These are phyloP conservation scores for Pachyrhynchus sulphureomaculatus DNA, from an alignment of 1,140 invertebrate species.

Conservation along the genomic window DNA sequence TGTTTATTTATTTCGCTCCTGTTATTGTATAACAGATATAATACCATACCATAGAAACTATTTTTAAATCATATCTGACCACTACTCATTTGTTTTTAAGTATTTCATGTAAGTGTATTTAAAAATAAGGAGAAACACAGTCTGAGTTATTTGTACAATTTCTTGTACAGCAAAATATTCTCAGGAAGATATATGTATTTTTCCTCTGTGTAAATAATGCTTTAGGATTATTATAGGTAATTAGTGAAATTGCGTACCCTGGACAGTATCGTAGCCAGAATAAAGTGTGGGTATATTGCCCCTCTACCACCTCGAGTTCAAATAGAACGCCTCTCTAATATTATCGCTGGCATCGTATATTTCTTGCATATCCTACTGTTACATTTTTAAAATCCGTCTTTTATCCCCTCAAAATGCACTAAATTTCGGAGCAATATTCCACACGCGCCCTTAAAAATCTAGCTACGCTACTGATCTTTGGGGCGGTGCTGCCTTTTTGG, in stretches of 20 bases:
- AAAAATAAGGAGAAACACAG: conserved; percentile 37
- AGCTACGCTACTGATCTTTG: neutral
- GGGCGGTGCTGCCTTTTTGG: too few species aligned
- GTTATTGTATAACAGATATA: too few species aligned
- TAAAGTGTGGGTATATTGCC: too few species aligned
- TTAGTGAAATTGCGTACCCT: neutral
- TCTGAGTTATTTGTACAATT: conserved; percentile 35
- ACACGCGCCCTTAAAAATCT: neutral
- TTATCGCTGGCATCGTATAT: too few species aligned
- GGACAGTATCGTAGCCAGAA: too few species aligned
- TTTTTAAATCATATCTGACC: neutral
- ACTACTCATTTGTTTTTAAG: conserved; percentile 2
- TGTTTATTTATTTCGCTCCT: too few species aligned
- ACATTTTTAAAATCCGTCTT: too few species aligned
- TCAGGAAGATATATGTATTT: conserved; percentile 32
- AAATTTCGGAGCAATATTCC: too few species aligned
- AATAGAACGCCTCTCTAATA: too few species aligned
- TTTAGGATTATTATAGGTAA: neutral
- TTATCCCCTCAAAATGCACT: too few species aligned
- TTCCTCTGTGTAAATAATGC: conserved; percentile 3
- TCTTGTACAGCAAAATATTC: conserved; percentile 26
- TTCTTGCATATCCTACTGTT: too few species aligned
- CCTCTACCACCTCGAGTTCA: too few species aligned
- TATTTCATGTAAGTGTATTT: conserved; percentile 23
- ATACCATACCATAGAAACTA: neutral